Percentiles rank a stretch among this genome's conserved stretches.
phyloP scores from a whole-genome alignment of 1,140 invertebrate genomes.

The Holcopasites calliopsidis region DNA sequence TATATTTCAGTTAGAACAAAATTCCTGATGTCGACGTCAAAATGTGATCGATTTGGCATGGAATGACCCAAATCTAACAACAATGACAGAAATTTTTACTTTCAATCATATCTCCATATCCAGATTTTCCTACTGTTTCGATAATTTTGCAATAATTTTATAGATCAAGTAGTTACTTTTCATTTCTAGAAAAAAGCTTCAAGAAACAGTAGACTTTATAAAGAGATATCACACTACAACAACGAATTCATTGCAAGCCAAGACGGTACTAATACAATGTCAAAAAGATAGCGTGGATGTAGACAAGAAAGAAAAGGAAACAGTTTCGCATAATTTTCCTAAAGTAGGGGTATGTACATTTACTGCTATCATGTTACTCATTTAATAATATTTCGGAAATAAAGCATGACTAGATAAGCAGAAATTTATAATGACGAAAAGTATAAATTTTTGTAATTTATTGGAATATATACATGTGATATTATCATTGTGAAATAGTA shows the following conservation, averaged over 20 bases:
- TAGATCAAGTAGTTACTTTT: not conserved
- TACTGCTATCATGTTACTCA: not conserved
- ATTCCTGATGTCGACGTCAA: too few relatives aligned
- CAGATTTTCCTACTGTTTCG: too few relatives aligned
- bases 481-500: too few relatives aligned
- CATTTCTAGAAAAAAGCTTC: constrained; percentile 81
- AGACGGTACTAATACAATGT: not conserved
- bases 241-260: constrained; percentile 10
- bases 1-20: too few relatives aligned
- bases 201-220: constrained; percentile 82
- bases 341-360: constrained; percentile 63
- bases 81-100: too few relatives aligned
- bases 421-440: not conserved
- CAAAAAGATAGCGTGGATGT: constrained; percentile 33
- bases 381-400: not conserved
- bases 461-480: too few relatives aligned
- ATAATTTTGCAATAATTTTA: too few relatives aligned
- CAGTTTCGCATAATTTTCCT: constrained; percentile 51
- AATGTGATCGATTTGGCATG: too few relatives aligned
- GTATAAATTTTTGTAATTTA: not conserved
- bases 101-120: too few relatives aligned
- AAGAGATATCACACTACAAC: constrained; percentile 24
- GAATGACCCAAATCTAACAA: too few relatives aligned
- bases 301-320: constrained; percentile 49
- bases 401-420: not conserved